Base-by-base conservation (phyloP, 2,797 vertebrate species). In the Huso huso region DNA sequence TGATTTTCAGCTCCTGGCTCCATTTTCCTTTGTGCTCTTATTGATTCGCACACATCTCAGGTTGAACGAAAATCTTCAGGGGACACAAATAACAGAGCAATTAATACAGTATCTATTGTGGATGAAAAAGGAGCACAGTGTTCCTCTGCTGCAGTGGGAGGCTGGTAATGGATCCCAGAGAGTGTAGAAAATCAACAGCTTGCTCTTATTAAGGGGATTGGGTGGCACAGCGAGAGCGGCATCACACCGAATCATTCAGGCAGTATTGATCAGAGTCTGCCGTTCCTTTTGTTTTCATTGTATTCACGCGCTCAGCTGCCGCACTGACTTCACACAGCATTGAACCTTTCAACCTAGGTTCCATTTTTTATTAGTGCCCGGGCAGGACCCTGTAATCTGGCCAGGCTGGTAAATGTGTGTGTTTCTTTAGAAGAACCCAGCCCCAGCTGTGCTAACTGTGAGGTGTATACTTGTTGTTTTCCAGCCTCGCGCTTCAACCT, bases 401-500 rank as follows among this genome's bases (percentile, higher is more conserved):
- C 2, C 4, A 2, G 23, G 23, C 23, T 37, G 23, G 23, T 37
- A 37, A 37, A 37, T 37, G 37, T 37, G 37, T 37, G 37, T 37
- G 37, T 37, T 37, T 37, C 37, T 37, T 37, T 37, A 37, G 37
- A 37, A 5, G 37, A 37, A 37, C 37, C 37, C 37, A 37, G 37
- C 1, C 37, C 37, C 37, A 37, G 37, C 37, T 37, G 3, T 37
- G 37, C 37, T 37, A 37, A 37, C 37, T 37, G 23, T 37, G 37
- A 37, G 37, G 37, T 37, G 37, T 37, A 37, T 37, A 37, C 37
- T 37, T 37, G 37, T 37, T 37, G 37, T 63, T 74, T 67, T 68
- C 12, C 74, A 99, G 97, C 97, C 13, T 98, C 96, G 49, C 94
- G 96, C 71, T 99, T 99, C 82, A 99, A 99, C 78, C 84, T 99